Base-by-base conservation (phyloP, 2,888 invertebrate genomes). In the Phengaris arion region DNA sequence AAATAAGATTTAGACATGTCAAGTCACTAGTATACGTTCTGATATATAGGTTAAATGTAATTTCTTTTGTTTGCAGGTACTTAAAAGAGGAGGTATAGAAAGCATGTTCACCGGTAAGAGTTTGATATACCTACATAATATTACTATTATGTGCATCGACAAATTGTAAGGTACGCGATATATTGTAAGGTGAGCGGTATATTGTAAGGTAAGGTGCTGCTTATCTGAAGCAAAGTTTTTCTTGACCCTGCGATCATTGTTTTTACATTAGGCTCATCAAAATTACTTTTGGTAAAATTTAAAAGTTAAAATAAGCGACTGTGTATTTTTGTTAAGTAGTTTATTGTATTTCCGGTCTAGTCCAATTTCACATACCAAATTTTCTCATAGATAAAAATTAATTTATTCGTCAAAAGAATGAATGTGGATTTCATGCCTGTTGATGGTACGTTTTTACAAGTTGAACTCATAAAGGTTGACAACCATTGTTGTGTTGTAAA, bases 11-110 rank as follows among this genome's bases (percentile, higher is more conserved):
- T 6, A 59, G 35, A 6, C 35, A 22, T 64, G 64, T 45, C 35
- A 6, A 13, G 45, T 64, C 64, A 64, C 64, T 64, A 45, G 35
- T 13, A 12, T 64, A 22, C 22, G 35, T 45, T 64, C 10, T 59
- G 15, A 59, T 64, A 64, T 45, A 45, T 64, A 35, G 64, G 64
- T 12, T 64, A 64, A 64, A 64, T 64, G 35, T 45, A 13, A 45
- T 64, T 64, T 64, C 64, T 64, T 64, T 13, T 74, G 46, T 59
- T 69, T 74, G 69, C 74, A 76, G 76, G 76, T 76, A 76, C 45
- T 35, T 45, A 12, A 35, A 52, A 52, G 52, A 35, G 64, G 64
- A 6, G 12, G 35, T 64, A 45, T 64, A 64, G 64, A 64, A 64
- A 35, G 64, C 22, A 35, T 64, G 22, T 59, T 59, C 15, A 13